These are phyloP conservation scores for Acheta domesticus DNA, from an alignment of 2,888 invertebrate genomes.

Conservation along the genomic window DNA sequence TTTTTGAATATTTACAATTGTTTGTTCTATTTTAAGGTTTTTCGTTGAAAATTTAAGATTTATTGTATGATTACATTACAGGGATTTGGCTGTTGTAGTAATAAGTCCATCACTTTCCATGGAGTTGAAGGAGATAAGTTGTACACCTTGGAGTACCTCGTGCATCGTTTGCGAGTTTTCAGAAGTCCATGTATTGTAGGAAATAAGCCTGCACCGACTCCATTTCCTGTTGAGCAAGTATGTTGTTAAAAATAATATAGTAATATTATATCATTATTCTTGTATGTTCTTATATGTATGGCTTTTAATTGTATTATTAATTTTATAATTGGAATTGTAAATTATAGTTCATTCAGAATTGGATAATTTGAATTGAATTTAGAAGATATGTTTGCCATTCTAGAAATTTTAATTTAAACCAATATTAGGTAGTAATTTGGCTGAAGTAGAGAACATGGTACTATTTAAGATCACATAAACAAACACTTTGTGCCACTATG, in stretches of 20 bases:
- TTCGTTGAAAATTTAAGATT: too few species aligned
- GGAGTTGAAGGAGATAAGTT: constrained; percentile 53
- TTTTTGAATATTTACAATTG: too few species aligned
- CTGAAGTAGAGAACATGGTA: too few species aligned
- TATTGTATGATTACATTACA: constrained; percentile 12
- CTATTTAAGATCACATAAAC: too few species aligned
- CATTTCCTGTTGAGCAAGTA: constrained; percentile 30
- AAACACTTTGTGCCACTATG: too few species aligned
- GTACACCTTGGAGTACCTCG: constrained; percentile 53
- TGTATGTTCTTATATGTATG: neutral
- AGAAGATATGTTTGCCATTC: too few species aligned
- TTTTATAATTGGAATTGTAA: neutral
- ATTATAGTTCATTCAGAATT: too few species aligned
- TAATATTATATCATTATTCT: neutral
- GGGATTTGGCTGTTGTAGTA: constrained; percentile 53
- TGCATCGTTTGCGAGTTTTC: constrained; percentile 54
- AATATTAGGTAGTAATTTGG: too few species aligned
- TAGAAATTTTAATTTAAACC: too few species aligned
- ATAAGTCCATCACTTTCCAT: constrained; percentile 50
- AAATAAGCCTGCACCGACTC: constrained; percentile 23
- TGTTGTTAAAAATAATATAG: neutral
- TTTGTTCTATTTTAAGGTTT: too few species aligned
- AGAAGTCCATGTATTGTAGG: constrained; percentile 42
- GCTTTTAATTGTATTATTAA: neutral
- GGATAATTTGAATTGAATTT: too few species aligned